Evolutionary conservation across 2,113 vertebrate species (phyloP), one percentile per base, ranked within the genome.

Genomic region (Craseonycteris thonglongyai): DNA sequence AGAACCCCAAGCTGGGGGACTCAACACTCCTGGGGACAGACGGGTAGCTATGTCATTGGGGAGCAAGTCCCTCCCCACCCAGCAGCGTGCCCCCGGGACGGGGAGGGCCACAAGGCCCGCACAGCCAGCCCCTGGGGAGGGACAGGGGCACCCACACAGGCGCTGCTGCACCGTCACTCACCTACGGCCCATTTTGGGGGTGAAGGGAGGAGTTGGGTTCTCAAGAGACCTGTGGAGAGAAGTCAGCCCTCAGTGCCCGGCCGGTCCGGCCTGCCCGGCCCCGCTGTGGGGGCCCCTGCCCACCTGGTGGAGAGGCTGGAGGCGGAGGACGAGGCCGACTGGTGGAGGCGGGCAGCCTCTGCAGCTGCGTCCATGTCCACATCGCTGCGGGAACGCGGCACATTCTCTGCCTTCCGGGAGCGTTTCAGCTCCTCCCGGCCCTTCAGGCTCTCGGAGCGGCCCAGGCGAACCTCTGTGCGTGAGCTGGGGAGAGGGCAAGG

Each of bases 361-460:
- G 98, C 99, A 0, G 99, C 99, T 0, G 99, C 99, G 1, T 99
- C 99, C 99, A 99, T 99, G 95, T 99, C 99, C 65, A 99, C 99
- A 0, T 99, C 99, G 0, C 99, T 99, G 0, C 99, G 99, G 11
- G 99, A 99, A 0, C 99, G 99, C 0, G 99, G 99, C 11, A 99
- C 99, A 0, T 98, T 99, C 94, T 99, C 99, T 0, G 96, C 97
- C 47, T 98, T 98, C 26, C 98, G 98, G 0, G 99, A 98, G 6
- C 98, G 98, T 3, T 99, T 99, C 38, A 99, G 98, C 97, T 99
- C 99, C 10, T 99, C 99, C 63, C 99, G 99, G 3, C 99, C 99
- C 94, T 99, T 99, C 83, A 99, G 63, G 49, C 99, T 99, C 98
- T 99, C 99, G 0, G 99, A 99, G 58, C 99, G 99, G 54, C 98